Conservation (phyloP, 2,797 vertebrate genomes). For the Tragopan temminckii region DNA sequence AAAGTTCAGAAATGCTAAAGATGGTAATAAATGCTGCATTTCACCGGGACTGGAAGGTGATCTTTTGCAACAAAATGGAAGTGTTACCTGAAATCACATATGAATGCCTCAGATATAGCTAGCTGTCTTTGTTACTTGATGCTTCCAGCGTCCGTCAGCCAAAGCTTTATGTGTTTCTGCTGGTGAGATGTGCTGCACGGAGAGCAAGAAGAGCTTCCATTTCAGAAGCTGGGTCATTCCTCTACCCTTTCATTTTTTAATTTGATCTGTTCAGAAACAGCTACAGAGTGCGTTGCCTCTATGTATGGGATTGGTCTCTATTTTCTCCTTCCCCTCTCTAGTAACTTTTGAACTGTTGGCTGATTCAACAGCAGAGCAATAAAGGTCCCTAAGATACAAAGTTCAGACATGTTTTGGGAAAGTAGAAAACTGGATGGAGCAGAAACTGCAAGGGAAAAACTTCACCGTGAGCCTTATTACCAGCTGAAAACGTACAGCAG, state of each 20-base stretch:
- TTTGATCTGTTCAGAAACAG: background rate
- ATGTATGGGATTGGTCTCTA: fast-evolving
- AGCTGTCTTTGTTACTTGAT: background rate
- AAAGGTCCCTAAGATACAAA: background rate
- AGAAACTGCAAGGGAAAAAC: background rate
- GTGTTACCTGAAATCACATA: background rate
- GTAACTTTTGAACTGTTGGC: background rate
- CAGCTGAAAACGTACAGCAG: background rate
- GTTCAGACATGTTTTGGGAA: background rate
- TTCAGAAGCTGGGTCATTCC: background rate
- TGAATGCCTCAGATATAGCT: background rate
- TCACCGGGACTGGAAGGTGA: background rate
- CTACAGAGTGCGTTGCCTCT: background rate
- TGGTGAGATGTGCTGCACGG: background rate
- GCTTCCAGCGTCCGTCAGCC: background rate
- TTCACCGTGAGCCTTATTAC: background rate
- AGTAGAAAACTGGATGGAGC: background rate
- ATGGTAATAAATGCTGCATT: background rate
- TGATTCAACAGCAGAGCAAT: background rate
- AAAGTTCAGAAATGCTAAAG: background rate
- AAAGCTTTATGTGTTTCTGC: background rate
- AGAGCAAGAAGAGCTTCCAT: background rate
- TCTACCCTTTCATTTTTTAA: background rate
- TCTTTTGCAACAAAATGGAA: background rate
- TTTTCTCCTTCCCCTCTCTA: background rate